Conservation (phyloP, 1,140 invertebrate species). For the Musca domestica region DNA sequence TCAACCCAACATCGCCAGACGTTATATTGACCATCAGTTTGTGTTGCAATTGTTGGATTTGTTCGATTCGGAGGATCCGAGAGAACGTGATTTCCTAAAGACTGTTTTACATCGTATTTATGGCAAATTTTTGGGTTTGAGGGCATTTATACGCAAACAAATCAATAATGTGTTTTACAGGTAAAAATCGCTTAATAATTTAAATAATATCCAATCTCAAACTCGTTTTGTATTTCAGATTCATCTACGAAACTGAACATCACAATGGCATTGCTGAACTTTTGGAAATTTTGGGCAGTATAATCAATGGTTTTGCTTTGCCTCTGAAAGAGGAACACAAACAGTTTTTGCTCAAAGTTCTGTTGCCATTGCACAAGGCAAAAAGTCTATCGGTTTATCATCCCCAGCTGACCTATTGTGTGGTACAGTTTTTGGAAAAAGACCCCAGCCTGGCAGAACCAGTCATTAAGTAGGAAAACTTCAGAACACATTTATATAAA, state of each 20-base stretch:
- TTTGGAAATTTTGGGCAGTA: slow-evolving; percentile 96
- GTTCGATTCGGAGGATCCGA: slow-evolving; percentile 97
- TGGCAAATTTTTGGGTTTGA: slow-evolving; percentile 93
- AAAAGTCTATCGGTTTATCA: slow-evolving; percentile 96
- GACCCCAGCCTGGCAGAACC: slow-evolving; percentile 90
- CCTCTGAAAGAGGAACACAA: slow-evolving; percentile 95
- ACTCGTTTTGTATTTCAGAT: slow-evolving; percentile 64
- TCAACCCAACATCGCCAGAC: slow-evolving; percentile 89
- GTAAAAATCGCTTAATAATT: too few species aligned
- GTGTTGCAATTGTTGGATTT: slow-evolving; percentile 91
- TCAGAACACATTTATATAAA: background rate
- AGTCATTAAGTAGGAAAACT: slow-evolving; percentile 67
- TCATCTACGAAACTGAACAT: slow-evolving; percentile 99
- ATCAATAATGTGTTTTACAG: slow-evolving; percentile 99
- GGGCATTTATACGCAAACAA: slow-evolving; percentile 97
- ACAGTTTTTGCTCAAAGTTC: slow-evolving; percentile 79
- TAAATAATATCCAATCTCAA: slow-evolving; percentile 2
- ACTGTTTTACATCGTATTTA: slow-evolving; percentile 97
- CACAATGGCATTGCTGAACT: slow-evolving; percentile 98
- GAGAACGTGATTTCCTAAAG: slow-evolving; percentile 96
- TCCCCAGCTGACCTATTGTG: slow-evolving; percentile 93
- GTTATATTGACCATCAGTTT: slow-evolving; percentile 96
- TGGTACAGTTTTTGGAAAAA: slow-evolving; percentile 97
- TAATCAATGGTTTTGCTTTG: slow-evolving; percentile 95
- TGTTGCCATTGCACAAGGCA: slow-evolving; percentile 92